These are phyloP conservation scores for Cyprinodon variegatus DNA, from an alignment of 2,113 vertebrate species.

Conservation along the genomic window DNA sequence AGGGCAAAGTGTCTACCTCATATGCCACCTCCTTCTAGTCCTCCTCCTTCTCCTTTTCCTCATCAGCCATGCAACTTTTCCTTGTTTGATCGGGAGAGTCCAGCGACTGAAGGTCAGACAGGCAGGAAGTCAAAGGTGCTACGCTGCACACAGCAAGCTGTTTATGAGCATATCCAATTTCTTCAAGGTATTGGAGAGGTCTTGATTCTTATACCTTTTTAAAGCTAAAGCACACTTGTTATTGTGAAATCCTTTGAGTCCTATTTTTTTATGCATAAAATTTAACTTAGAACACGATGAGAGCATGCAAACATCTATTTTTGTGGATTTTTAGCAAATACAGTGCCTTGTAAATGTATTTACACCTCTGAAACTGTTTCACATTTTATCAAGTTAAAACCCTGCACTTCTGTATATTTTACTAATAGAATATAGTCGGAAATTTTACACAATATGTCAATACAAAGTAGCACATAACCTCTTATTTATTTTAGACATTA, in stretches of 20 bases:
- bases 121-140: slow-evolving; percentile 6
- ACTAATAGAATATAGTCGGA: background rate
- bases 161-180: slow-evolving; percentile 55
- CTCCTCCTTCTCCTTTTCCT: slow-evolving; percentile 14
- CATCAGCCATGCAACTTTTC: slow-evolving; percentile 20
- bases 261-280: slow-evolving; percentile 26
- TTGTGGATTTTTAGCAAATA: slow-evolving; percentile 31
- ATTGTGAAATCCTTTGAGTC: slow-evolving; percentile 45
- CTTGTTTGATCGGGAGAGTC: slow-evolving; percentile 40
- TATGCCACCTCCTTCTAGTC: slow-evolving; percentile 21
- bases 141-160: slow-evolving; percentile 14
- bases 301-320: slow-evolving; percentile 14
- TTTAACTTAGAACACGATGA: slow-evolving; percentile 34
- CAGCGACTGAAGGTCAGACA: slow-evolving; percentile 38
- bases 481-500: too few species aligned
- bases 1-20: slow-evolving; percentile 43
- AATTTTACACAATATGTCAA: background rate
- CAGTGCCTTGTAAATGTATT: background rate
- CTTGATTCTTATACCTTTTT: slow-evolving; percentile 27
- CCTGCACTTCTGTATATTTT: background rate
- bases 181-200: slow-evolving; percentile 37
- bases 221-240: slow-evolving; percentile 42
- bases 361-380: background rate
- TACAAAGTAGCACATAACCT: background rate
- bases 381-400: background rate